Percentiles rank a stretch among this genome's conserved stretches.
phyloP scores from a whole-genome alignment of 2,113 vertebrate species.

The Oreochromis tanganicae region DNA sequence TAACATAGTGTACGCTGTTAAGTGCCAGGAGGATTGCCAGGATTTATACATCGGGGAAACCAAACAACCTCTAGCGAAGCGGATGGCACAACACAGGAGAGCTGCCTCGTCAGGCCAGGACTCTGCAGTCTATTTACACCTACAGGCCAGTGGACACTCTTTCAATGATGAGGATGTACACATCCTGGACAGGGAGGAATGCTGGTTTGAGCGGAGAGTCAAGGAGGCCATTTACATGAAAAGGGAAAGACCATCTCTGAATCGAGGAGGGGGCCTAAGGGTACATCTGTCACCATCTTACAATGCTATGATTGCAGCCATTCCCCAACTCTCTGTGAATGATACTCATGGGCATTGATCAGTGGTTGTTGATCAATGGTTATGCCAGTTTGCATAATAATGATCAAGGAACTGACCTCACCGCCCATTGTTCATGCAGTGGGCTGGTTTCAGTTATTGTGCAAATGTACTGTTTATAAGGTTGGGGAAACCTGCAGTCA shows the following conservation, averaged over 20 bases:
- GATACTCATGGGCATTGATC: rapidly evolving
- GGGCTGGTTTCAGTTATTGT: neutral
- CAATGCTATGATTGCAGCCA: neutral
- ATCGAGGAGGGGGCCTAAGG: neutral
- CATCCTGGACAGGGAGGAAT: too few relatives aligned
- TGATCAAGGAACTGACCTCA: neutral
- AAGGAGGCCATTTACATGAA: too few relatives aligned
- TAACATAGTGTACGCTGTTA: neutral
- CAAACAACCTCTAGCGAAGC: neutral
- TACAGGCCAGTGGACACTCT: too few relatives aligned
- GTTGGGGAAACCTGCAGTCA: neutral
- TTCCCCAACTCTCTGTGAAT: neutral
- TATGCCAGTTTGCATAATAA: neutral
- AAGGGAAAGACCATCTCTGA: neutral
- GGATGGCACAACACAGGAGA: neutral
- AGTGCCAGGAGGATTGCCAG: neutral
- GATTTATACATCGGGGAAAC: neutral
- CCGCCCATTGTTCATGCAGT: neutral
- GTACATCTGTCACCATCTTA: rapidly evolving
- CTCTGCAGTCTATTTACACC: neutral
- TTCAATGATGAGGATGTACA: too few relatives aligned
- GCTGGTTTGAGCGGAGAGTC: too few relatives aligned
- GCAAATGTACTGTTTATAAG: neutral
- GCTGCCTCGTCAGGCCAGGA: neutral
- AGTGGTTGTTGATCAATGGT: neutral